Conservation (phyloP, 53 echinoderm and acorn worm species). For the Stichopus horrens region DNA sequence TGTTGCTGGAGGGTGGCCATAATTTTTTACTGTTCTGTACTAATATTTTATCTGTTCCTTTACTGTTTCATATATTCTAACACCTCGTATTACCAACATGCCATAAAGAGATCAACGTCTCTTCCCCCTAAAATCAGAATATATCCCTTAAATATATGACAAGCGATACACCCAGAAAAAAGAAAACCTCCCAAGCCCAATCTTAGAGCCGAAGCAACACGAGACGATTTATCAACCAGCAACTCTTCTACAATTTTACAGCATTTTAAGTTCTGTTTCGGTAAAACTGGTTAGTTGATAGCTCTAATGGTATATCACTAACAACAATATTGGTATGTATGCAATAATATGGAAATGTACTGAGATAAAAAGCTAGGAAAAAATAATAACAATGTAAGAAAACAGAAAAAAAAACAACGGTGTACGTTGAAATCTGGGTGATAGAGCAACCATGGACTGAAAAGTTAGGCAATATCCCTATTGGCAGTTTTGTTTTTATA, state of each 20-base stretch:
- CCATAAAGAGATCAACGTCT: conserved; percentile 1
- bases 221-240: neutral
- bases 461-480: neutral
- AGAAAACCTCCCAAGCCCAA: conserved; percentile 5
- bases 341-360: neutral
- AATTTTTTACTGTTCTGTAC: conserved; percentile 29
- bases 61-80: neutral
- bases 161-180: conserved; percentile 31
- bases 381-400: no score
- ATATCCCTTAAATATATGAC: conserved; percentile 5
- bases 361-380: neutral
- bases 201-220: neutral
- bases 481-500: neutral
- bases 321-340: neutral
- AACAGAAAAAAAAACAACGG: no score
- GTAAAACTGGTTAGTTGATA: conserved; percentile 23
- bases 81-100: conserved; percentile 21
- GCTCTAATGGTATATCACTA: conserved; percentile 24
- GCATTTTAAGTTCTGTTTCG: conserved; percentile 33
- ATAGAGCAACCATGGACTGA: neutral
- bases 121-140: neutral
- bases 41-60: conserved; percentile 35
- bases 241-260: neutral
- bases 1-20: neutral
- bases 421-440: no score